Evolutionary conservation across 2,888 invertebrate species (phyloP), one percentile per base, ranked within the genome.

Genomic region (Andrena hattorfiana): DNA sequence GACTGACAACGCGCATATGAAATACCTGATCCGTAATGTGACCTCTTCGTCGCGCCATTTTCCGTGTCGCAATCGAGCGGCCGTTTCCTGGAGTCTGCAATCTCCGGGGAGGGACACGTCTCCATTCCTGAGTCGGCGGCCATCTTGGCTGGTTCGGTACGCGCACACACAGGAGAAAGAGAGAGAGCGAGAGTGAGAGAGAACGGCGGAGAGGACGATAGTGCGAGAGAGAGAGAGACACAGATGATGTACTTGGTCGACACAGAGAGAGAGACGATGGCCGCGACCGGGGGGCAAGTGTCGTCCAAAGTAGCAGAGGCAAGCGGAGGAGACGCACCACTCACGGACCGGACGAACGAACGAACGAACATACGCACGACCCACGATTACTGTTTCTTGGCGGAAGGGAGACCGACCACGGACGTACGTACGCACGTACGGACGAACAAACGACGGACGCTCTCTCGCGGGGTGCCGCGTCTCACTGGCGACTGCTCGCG

Each of bases 121-220:
- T 97, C 97, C 97, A 97, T 97, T 96, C 97, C 97, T 96, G 97
- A 97, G 95, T 97, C 97, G 95, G 97, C 97, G 96, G 97, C 97
- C 97, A 97, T 97, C 95, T 97, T 97, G 96, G 84, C 88, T 86
- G 87, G 84, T 85, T 91, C 85, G 56, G 87, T 89, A 89, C 88
- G 89, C 90, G 87, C 89, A 86, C 89, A 86, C 86, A 84, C 84
- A 70, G 63, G 77, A 79, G 77, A 74, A 56, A 80, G 78, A 68
- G 56, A 73, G 72, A 75, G 74, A 66, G 79, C 62, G 73, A 64
- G 72, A 69, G 74, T 59, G 59, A 68, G 26, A 56, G 67, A 60
- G 60, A 51, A 13, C 35, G 30, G 20, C 51, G 48, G 66, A 32
- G 62, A 60, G 16, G 42, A 28, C 4, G 75, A n/a, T 20, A 51